Conservation (phyloP, 2,888 invertebrate genomes). For the Lordiphosa fenestrarum region DNA sequence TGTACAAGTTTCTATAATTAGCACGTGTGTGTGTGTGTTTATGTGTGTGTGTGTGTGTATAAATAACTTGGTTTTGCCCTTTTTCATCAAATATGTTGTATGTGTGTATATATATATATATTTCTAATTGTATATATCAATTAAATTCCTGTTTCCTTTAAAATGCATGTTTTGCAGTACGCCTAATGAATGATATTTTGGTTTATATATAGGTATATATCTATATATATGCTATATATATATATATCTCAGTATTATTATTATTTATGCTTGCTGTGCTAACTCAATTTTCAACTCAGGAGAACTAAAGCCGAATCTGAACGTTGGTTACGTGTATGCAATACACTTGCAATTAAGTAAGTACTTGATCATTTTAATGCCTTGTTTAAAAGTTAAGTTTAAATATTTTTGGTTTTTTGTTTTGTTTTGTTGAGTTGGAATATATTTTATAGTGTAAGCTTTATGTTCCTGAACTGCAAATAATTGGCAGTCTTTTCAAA, state of each 20-base stretch:
- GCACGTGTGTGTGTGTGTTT: constrained; percentile 19
- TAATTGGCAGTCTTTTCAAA: no score
- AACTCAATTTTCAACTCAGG: no score
- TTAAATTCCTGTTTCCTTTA: constrained; percentile 73
- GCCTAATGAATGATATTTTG: constrained; percentile 18
- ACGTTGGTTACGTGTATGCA: no score
- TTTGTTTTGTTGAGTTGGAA: no score
- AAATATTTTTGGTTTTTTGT: no score
- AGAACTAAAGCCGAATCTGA: no score
- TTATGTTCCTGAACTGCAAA: no score
- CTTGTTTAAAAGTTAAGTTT: no score
- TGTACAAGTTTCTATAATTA: constrained; percentile 39
- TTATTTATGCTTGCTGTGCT: no score
- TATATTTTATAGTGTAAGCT: no score
- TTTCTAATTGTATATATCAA: constrained; percentile 59
- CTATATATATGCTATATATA: constrained; percentile 15
- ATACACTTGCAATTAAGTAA: no score
- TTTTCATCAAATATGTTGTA: constrained; percentile 46
- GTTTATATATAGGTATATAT: background rate
- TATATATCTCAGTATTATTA: constrained; percentile 18
- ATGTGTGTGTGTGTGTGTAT: constrained; percentile 26
- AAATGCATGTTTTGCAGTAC: constrained; percentile 45
- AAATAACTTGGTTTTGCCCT: constrained; percentile 62
- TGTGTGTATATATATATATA: constrained; percentile 54
- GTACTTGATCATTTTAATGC: no score